Evolutionary conservation across 2,113 vertebrate genomes (phyloP).

Genomic region (Panthera uncia): DNA sequence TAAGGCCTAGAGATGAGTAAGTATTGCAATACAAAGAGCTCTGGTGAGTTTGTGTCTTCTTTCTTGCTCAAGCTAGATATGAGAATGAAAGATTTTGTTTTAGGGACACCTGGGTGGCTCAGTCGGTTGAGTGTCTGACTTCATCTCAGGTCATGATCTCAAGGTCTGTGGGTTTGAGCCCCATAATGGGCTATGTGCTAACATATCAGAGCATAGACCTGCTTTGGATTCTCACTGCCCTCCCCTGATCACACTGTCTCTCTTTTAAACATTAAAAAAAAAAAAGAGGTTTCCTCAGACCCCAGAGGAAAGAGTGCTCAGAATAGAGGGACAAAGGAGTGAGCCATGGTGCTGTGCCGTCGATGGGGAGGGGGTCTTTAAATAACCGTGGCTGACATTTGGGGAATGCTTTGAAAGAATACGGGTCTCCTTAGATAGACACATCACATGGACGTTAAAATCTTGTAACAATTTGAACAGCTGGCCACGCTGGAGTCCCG

Average conservation of each 20-base stretch:
- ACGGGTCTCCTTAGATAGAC: neutral
- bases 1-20: neutral
- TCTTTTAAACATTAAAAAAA: too few relatives aligned
- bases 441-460: neutral
- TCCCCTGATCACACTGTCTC: too few relatives aligned
- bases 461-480: neutral
- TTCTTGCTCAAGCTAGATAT: neutral
- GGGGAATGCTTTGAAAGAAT: neutral
- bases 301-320: neutral
- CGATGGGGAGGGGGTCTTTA: too few relatives aligned
- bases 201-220: too few relatives aligned
- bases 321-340: neutral
- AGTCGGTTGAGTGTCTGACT: fast-evolving
- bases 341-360: fast-evolving
- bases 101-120: neutral
- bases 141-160: neutral
- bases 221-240: too few relatives aligned
- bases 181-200: too few relatives aligned
- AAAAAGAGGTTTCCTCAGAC: neutral
- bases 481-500: neutral
- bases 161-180: neutral
- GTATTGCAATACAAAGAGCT: neutral
- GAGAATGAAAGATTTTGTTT: neutral
- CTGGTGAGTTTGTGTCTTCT: neutral
- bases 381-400: too few relatives aligned